phyloP scores from a whole-genome alignment of 1,140 invertebrate species.

The Yoshiicerus persimilis region DNA sequence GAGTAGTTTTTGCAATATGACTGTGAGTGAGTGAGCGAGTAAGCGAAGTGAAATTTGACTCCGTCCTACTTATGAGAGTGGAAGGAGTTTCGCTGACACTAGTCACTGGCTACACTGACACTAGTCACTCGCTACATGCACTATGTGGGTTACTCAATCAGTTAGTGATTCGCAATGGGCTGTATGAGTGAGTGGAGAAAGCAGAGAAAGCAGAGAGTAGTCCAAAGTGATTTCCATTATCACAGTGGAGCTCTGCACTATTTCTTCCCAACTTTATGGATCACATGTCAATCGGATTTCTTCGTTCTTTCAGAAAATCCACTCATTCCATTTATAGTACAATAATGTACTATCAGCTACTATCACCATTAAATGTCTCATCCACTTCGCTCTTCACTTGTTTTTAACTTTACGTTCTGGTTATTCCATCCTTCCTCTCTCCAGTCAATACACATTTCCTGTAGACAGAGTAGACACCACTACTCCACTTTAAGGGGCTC shows the following conservation, averaged over 20 bases:
- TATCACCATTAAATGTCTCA: neutral
- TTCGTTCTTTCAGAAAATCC: neutral
- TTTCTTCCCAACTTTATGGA: neutral
- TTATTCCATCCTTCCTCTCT: neutral
- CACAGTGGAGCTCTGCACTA: neutral
- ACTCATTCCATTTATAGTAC: slow-evolving; percentile 1
- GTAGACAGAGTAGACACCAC: neutral
- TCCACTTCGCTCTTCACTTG: neutral
- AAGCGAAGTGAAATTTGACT: neutral
- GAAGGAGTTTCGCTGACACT: neutral
- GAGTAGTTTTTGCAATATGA: neutral
- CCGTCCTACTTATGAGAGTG: no score
- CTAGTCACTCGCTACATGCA: neutral
- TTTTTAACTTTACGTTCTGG: neutral
- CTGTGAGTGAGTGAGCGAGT: neutral
- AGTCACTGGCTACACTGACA: neutral
- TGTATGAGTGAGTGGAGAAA: neutral
- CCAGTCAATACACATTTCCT: neutral
- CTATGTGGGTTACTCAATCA: neutral
- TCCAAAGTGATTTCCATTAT: neutral
- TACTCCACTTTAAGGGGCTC: neutral
- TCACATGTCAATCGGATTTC: slow-evolving; percentile 16
- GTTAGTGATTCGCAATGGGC: no score
- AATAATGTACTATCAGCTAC: slow-evolving; percentile 6
- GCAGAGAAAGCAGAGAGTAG: neutral